phyloP scores from a whole-genome alignment of 2,113 vertebrate genomes.

The Xiphorhynchus elegans region DNA sequence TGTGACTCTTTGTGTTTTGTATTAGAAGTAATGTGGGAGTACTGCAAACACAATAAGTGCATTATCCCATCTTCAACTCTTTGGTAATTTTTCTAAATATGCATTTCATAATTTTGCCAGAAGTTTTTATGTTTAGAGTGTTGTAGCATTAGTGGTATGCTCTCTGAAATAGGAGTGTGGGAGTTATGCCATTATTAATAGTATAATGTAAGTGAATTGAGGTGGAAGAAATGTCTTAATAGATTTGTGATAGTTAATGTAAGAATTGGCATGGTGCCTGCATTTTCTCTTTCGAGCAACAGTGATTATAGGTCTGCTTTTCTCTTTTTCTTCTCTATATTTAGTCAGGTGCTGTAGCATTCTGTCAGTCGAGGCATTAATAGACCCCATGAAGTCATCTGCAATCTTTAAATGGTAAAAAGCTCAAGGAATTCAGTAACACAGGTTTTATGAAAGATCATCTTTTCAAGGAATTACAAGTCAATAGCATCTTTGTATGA shows the following conservation, averaged over 20 bases:
- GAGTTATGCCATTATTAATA: background rate
- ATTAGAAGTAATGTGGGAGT: background rate
- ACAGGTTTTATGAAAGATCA: background rate
- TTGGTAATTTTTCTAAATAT: background rate
- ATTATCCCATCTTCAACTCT: background rate
- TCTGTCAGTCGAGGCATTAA: background rate
- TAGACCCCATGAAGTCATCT: background rate
- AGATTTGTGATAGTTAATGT: slow-evolving; percentile 9
- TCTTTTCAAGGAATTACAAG: slow-evolving; percentile 11
- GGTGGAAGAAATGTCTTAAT: background rate
- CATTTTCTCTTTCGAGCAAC: background rate
- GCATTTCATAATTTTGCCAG: background rate
- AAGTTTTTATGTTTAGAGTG: background rate
- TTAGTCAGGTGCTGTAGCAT: background rate
- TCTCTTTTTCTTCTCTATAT: background rate
- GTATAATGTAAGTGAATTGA: background rate
- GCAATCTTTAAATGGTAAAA: background rate
- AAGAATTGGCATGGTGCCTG: background rate
- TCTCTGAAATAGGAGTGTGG: background rate
- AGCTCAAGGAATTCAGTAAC: background rate
- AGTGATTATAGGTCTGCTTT: slow-evolving; percentile 4
- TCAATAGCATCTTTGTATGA: background rate
- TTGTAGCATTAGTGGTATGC: background rate
- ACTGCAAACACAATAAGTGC: background rate
- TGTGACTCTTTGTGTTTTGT: background rate